Evolutionary conservation across 2,888 invertebrate species (phyloP), one percentile per base, ranked within the genome.

Genomic region (Eupithecia inturbata): DNA sequence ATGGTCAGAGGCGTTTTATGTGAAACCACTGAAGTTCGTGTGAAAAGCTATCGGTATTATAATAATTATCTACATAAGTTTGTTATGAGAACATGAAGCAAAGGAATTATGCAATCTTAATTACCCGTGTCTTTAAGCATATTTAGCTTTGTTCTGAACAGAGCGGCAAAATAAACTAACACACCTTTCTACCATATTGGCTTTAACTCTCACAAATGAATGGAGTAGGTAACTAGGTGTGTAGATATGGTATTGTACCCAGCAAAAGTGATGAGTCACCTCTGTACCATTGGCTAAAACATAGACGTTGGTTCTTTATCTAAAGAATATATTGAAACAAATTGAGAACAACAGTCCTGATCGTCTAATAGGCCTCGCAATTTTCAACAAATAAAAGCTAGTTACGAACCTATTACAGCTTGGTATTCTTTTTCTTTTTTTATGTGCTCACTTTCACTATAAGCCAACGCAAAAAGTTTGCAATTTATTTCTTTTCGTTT

Each of bases 1-100:
- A 88, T 89, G 87, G 88, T 89, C 87, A 87, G 87, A 86, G 86
- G 87, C 86, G 88, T 90, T 87, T 89, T 88, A 89, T 89, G 91
- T 89, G 90, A 91, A 91, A 90, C 87, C 86, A 84, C 82, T 87
- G 82, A 84, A 31, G 84, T 83, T 83, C 85, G 87, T 90, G 90
- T 89, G 88, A 90, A 90, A 86, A 85, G 82, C 81, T 81, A 81
- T 81, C 81, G 79, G 83, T 78, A 80, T n/a, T n/a, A n/a, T 31
- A 31, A 7, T 82, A 81, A 39, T 36, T 64, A 64, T 22, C 12
- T 19, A 60, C 10, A 5, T 64, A 16, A 31, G 22, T 66, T 26
- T 66, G 33, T 33, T 70, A 28, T 57, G 26, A 22, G 74, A 64
- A 9, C 57, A 57, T 57, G 57, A 64, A 49, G 49, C 19, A 19